Conservation (phyloP, 2,113 vertebrate species). For the Syngnathus typhle region DNA sequence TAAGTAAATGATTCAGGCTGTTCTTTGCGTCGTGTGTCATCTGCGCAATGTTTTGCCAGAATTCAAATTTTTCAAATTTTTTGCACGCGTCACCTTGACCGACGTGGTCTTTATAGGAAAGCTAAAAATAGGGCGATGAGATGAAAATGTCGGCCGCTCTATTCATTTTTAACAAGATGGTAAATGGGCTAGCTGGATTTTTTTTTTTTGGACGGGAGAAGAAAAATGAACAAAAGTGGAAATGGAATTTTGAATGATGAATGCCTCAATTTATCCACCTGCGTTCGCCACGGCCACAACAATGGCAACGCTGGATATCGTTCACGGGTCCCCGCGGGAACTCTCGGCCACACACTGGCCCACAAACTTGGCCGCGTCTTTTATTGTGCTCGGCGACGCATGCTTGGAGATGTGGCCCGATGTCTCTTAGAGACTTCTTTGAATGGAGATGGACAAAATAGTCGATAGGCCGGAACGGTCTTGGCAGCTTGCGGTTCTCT, state of each 20-base stretch:
- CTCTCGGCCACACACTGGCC: constrained; percentile 12
- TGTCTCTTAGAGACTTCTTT: constrained; percentile 19
- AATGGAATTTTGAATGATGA: constrained; percentile 36
- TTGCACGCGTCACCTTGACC: constrained; percentile 24
- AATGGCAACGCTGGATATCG: constrained; percentile 23
- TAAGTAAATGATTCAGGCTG: constrained; percentile 27
- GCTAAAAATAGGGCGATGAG: constrained; percentile 36
- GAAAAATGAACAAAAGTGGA: constrained; percentile 7
- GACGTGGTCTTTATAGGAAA: constrained; percentile 36
- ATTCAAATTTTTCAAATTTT: constrained; percentile 15
- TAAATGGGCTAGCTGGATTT: constrained; percentile 2
- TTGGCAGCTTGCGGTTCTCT: constrained; percentile 24
- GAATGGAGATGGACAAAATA: constrained; percentile 39
- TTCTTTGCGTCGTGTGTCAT: constrained; percentile 22
- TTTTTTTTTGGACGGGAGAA: constrained; percentile 14
- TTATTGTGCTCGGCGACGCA: neutral
- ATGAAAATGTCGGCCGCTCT: constrained; percentile 35
- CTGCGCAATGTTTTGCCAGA: constrained; percentile 24
- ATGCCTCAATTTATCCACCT: constrained; percentile 35
- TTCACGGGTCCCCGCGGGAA: constrained; percentile 23
- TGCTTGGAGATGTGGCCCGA: constrained; percentile 19
- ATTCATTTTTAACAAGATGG: constrained; percentile 44
- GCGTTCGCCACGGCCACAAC: constrained; percentile 19
- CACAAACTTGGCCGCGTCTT: constrained; percentile 11
- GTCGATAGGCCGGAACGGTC: constrained; percentile 42